Conservation (phyloP, 2,888 invertebrate genomes). For the Chaetoderma sp. region DNA sequence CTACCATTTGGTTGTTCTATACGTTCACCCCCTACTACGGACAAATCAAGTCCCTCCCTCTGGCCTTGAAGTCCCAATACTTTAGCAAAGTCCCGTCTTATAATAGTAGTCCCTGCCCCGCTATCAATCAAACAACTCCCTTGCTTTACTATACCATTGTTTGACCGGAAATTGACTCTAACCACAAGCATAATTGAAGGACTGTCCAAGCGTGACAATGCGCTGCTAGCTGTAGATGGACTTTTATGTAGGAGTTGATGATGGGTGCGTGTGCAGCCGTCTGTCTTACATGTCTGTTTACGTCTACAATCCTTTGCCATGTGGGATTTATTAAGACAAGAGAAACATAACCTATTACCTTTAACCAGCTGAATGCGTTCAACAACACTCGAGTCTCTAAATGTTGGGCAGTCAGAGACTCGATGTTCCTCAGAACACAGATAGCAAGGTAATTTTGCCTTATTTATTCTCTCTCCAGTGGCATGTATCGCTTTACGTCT, state of each 20-base stretch:
- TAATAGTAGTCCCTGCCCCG: slow-evolving; percentile 19
- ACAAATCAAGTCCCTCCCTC: slow-evolving; percentile 7
- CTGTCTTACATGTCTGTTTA: not conserved
- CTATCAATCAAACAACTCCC: slow-evolving; percentile 15
- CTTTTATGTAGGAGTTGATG: slow-evolving; percentile 9
- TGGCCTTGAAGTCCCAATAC: slow-evolving; percentile 12
- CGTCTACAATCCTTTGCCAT: not conserved
- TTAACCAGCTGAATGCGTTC: not conserved
- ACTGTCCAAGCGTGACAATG: slow-evolving; percentile 1
- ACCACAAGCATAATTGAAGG: slow-evolving; percentile 8
- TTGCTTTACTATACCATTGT: slow-evolving; percentile 6
- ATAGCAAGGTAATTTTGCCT: not conserved
- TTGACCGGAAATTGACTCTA: slow-evolving; percentile 8
- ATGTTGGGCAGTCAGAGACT: slow-evolving; percentile 8
- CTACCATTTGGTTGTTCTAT: not conserved
- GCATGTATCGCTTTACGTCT: slow-evolving; percentile 4
- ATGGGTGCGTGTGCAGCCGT: slow-evolving; percentile 8
- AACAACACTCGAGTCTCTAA: not conserved
- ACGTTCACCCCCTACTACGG: not conserved
- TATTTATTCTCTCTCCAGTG: not conserved
- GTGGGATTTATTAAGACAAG: not conserved
- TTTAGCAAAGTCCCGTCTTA: slow-evolving; percentile 8
- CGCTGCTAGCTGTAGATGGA: slow-evolving; percentile 9
- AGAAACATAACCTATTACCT: slow-evolving; percentile 9
- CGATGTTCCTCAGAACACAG: not conserved